These are phyloP conservation scores for Nematolebias whitei DNA, from an alignment of 2,113 vertebrate genomes.

Conservation along the genomic window DNA sequence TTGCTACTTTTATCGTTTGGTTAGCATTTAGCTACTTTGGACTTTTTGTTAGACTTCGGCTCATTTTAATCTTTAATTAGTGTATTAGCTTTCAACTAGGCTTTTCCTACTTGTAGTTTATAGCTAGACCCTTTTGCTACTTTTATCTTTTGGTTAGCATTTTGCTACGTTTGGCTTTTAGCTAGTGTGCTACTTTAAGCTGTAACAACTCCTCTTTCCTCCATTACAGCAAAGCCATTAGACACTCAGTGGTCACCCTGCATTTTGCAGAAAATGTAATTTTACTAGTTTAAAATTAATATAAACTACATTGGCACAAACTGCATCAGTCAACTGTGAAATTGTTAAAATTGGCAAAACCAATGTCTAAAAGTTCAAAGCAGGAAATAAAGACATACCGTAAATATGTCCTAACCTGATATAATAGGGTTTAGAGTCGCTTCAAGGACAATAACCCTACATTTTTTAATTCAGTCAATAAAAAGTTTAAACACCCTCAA, in stretches of 20 bases:
- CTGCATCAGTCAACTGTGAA: slow-evolving; percentile 4
- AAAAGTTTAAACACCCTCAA: not conserved
- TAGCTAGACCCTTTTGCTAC: too few relatives aligned
- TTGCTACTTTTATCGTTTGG: too few relatives aligned
- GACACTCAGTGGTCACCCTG: too few relatives aligned
- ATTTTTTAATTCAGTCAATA: not conserved
- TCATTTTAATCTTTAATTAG: too few relatives aligned
- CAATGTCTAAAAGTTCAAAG: slow-evolving; percentile 6
- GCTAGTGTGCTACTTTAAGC: too few relatives aligned
- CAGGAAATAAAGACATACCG: slow-evolving; percentile 5
- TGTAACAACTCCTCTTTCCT: too few relatives aligned
- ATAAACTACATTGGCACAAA: not conserved
- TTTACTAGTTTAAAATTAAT: not conserved
- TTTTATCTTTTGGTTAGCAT: too few relatives aligned
- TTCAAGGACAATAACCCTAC: not conserved
- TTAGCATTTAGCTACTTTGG: too few relatives aligned
- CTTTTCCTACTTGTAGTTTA: too few relatives aligned
- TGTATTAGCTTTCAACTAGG: too few relatives aligned
- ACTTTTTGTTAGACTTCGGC: too few relatives aligned
- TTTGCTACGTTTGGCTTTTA: too few relatives aligned
- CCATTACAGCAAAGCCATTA: not conserved
- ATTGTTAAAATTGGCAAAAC: slow-evolving; percentile 12
- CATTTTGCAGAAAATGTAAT: not conserved
- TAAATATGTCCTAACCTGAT: not conserved
- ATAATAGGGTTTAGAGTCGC: not conserved